Percentiles rank a stretch among this genome's conserved stretches.
phyloP scores from a whole-genome alignment of 1,140 invertebrate genomes.

The Drosophila sp. region DNA sequence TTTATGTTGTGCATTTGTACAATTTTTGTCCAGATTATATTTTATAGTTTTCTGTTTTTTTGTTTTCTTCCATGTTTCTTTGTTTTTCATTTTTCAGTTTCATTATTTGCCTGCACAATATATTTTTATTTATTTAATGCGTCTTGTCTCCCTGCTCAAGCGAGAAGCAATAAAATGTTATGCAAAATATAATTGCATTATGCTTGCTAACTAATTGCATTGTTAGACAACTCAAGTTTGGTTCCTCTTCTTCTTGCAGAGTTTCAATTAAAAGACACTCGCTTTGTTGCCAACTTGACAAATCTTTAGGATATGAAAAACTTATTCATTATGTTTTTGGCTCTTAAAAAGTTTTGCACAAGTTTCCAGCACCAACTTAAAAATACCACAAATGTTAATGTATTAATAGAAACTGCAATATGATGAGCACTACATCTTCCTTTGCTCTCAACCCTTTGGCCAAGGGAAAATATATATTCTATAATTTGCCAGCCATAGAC shows the following conservation, averaged over 20 bases:
- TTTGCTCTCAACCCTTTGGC: not conserved
- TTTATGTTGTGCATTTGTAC: conserved; percentile 43
- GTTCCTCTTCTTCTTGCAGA: conserved; percentile 27
- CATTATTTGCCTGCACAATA: conserved; percentile 10
- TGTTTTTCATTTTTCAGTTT: not conserved
- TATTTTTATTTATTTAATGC: conserved; percentile 36
- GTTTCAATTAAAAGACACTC: conserved; percentile 67
- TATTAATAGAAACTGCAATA: conserved; percentile 27
- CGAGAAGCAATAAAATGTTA: conserved; percentile 19
- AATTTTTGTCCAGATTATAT: conserved; percentile 50
- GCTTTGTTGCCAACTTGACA: conserved; percentile 14
- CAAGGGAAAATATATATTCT: conserved; percentile 1
- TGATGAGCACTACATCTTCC: not conserved
- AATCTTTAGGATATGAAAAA: conserved; percentile 9
- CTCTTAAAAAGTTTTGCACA: conserved; percentile 7
- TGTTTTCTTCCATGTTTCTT: not conserved
- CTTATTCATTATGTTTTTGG: conserved; percentile 26
- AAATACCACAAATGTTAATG: conserved; percentile 1
- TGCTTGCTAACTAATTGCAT: conserved; percentile 63
- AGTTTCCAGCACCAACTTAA: conserved; percentile 18
- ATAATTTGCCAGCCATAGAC: not conserved
- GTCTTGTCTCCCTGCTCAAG: conserved; percentile 7
- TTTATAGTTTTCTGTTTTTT: conserved; percentile 51
- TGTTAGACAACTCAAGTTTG: conserved; percentile 33
- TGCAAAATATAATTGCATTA: conserved; percentile 57